Base-by-base conservation (phyloP, 1,140 invertebrate species). In the Chrysomallon squamiferum region DNA sequence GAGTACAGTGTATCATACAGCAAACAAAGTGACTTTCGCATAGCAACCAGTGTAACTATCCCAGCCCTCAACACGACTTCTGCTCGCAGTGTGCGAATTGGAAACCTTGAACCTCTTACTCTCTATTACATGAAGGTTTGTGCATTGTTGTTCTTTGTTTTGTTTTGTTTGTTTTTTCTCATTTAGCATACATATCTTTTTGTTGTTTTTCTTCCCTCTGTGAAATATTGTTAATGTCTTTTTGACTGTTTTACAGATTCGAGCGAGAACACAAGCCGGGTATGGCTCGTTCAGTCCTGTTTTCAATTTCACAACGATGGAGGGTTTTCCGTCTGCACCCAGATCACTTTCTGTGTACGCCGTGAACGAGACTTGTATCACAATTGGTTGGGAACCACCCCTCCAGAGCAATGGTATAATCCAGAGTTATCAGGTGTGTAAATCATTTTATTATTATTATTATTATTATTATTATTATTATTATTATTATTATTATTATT, bases 71-170 rank as follows among this genome's bases (percentile, higher is more conserved):
- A 49, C 13, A 52, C 72, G 11, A 43, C 20, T 7, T 60, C 43
- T 0, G 3, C 25, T 1, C 27, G 41, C 0, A 54, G 45, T 18
- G 60, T 65, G 0, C 60, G 50, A 6, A 50, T 79, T 15, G 49
- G 64, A 7, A 62, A 62, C 25, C 66, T 79, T 7, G 38, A 33
- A 11, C 62, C 77, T 3, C 64, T 66, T 35, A 80, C 73, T 20
- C 5, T 38, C 0, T 80, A 80, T 64, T 77, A 67, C 50, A 35
- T 81, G 22, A 75, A 74, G 72, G 79, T 81, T 64, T 13, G 41
- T 66, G 6, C n/a, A n/a, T n/a, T n/a, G n/a, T n/a, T n/a, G n/a
- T n/a, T n/a, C n/a, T n/a, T n/a, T n/a, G n/a, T n/a, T n/a, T n/a
- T n/a, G n/a, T n/a, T n/a, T n/a, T n/a, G n/a, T n/a, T n/a, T n/a